These are phyloP conservation scores for Cantharis rustica DNA, from an alignment of 2,888 invertebrate genomes.

Conservation along the genomic window DNA sequence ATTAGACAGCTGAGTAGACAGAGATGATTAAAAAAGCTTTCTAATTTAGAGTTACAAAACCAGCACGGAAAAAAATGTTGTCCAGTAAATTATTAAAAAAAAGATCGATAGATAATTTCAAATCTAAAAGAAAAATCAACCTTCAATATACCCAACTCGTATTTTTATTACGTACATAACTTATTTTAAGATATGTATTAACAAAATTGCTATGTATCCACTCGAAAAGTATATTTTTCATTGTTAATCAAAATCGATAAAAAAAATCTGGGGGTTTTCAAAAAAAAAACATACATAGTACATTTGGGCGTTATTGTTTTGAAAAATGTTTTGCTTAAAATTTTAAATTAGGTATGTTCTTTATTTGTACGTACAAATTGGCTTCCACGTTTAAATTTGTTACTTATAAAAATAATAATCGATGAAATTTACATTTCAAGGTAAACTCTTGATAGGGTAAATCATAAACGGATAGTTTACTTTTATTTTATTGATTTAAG, in stretches of 20 bases:
- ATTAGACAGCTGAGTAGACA: background rate
- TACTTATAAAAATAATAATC: background rate
- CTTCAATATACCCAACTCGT: no score
- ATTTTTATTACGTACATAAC: background rate
- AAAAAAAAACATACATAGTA: background rate
- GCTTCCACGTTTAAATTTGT: background rate
- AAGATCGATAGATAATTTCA: no score
- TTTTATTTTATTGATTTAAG: background rate
- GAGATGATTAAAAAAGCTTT: background rate
- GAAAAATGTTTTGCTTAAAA: background rate
- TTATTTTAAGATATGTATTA: background rate
- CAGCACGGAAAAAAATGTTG: no score
- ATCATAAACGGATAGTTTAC: background rate
- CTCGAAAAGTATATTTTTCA: background rate
- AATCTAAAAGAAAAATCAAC: background rate
- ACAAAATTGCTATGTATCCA: background rate
- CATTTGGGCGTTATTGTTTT: background rate
- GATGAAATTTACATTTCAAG: background rate
- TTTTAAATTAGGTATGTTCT: background rate
- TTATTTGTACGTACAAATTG: background rate
- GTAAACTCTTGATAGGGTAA: background rate
- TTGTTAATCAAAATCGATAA: background rate
- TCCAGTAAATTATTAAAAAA: no score
- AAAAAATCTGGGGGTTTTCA: background rate
- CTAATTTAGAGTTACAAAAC: background rate